Evolutionary conservation across 2,113 vertebrate species (phyloP), one percentile per base, ranked within the genome.

Genomic region (Gavialis gangeticus): DNA sequence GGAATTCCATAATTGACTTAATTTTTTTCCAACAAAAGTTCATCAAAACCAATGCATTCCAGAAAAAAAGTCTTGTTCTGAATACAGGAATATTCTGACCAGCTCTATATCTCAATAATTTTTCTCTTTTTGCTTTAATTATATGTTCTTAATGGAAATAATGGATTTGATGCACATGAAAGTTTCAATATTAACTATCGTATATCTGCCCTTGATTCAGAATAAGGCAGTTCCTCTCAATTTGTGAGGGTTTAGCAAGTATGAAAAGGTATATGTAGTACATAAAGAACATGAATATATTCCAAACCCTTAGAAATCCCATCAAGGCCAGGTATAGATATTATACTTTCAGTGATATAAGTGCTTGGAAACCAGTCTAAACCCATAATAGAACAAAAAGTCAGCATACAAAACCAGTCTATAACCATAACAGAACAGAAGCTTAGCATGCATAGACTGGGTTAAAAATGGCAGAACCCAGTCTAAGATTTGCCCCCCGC

Each of bases 41-140:
- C 46, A 46, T 46, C 46, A 46, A 46, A 46, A 46, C 46, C 46
- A 46, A 46, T 46, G 46, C 46, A 46, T 46, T 46, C 46, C 46
- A 46, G 46, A 46, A 8, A 46, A 46, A 46, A 46, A 46, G 46
- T 46, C 46, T 46, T 46, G 46, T 46, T 46, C 46, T 46, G 46
- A 46, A 46, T 46, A 46, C 46, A 46, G 46, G 46, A 63, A 28
- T 12, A 60, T 85, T 81, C 75, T 79, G 24, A 15, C 4, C 19
- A 55, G 3, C 78, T 85, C 2, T 30, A 7, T 37, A 5, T 78
- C 13, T 81, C 59, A 58, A 12, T 0, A 0, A 37, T 28, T 58
- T 58, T 73, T 55, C 55, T 5, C 3, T 73, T 37, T 46, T 71
- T 46, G 21, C 30, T 71, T 71, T 46, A 79, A 0, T 28, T 6